Percentiles rank a stretch among this genome's conserved stretches.
These are phyloP conservation scores for Spodoptera picta DNA, from an alignment of 2,888 invertebrate species.

Conservation along the genomic window DNA sequence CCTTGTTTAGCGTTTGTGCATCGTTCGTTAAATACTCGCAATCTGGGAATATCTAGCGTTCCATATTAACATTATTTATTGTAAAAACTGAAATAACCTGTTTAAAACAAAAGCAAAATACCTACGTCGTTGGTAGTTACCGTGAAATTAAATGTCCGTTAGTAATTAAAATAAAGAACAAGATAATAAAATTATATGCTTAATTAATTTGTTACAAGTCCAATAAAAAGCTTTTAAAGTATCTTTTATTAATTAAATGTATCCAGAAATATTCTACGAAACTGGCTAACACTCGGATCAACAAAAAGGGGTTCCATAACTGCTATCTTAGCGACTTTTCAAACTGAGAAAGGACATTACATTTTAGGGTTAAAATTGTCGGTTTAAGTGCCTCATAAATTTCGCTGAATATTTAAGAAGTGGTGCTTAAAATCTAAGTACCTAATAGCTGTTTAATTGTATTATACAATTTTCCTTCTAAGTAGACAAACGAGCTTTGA, in stretches of 20 bases:
- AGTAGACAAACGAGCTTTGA: slow-evolving; percentile 17
- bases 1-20: slow-evolving; percentile 36
- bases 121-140: no score
- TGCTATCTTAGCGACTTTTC: slow-evolving; percentile 44
- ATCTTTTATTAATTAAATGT: slow-evolving; percentile 22
- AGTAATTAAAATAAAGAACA: background rate
- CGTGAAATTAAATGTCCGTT: background rate
- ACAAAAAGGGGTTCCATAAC: slow-evolving; percentile 22
- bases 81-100: no score
- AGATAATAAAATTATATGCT: slow-evolving; percentile 4
- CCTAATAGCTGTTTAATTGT: slow-evolving; percentile 37
- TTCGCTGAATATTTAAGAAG: slow-evolving; percentile 50
- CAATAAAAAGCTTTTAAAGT: slow-evolving; percentile 16
- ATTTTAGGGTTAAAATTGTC: slow-evolving; percentile 36
- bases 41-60: background rate
- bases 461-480: slow-evolving; percentile 28
- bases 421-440: slow-evolving; percentile 46
- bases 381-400: slow-evolving; percentile 42
- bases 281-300: slow-evolving; percentile 27
- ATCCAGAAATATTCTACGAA: slow-evolving; percentile 9
- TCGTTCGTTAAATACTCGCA: slow-evolving; percentile 18
- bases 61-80: no score
- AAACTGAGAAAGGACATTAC: slow-evolving; percentile 45
- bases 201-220: slow-evolving; percentile 6
- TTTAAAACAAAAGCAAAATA: no score